phyloP scores from a whole-genome alignment of 2,113 vertebrate genomes.

The Micronycteris hirsuta region DNA sequence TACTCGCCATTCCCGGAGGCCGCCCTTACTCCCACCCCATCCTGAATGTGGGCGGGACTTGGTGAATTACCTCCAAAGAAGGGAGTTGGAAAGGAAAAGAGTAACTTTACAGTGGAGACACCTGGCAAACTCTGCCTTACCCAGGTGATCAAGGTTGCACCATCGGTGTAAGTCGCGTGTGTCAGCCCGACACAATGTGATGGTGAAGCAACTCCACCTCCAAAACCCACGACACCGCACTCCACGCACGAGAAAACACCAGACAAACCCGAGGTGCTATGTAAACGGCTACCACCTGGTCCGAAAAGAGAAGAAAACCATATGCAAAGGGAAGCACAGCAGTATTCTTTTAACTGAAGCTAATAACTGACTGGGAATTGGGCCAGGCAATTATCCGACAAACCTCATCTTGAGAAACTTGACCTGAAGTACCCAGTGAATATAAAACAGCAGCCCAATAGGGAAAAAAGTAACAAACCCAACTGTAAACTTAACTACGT shows the following conservation, averaged over 20 bases:
- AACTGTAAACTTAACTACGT: neutral
- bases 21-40: neutral
- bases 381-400: neutral
- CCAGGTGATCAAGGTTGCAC: neutral
- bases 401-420: neutral
- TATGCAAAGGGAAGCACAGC: neutral
- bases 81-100: neutral
- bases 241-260: neutral
- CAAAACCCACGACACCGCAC: neutral
- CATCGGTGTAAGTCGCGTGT: accelerated
- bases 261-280: neutral
- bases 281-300: neutral
- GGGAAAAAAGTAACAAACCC: neutral
- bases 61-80: neutral
- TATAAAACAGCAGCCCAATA: neutral
- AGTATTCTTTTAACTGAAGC: neutral
- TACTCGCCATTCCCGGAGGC: neutral
- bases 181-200: too few species aligned
- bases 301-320: neutral
- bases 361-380: neutral
- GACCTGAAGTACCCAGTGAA: neutral
- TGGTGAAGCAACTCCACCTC: neutral
- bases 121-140: neutral
- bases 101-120: neutral
- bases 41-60: neutral